Conservation (phyloP, 2,888 invertebrate genomes). For the Aphodius sticticus region DNA sequence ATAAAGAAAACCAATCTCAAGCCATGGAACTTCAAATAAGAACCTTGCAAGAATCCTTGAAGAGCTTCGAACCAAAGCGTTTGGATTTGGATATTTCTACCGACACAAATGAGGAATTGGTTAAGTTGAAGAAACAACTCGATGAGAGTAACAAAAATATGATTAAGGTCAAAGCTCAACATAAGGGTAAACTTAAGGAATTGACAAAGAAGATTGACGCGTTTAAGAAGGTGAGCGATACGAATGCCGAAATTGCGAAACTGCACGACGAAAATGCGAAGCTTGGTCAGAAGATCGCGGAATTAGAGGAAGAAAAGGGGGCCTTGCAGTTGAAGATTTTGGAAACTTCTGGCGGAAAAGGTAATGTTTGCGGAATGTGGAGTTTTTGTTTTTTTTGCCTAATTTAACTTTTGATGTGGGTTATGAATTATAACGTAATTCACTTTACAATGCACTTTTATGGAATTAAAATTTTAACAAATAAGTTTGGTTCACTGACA, state of each 20-base stretch:
- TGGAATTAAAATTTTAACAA: too few species aligned
- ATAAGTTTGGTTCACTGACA: too few species aligned
- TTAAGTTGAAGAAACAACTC: slow-evolving; percentile 72
- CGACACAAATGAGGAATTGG: slow-evolving; percentile 52
- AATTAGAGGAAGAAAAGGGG: slow-evolving; percentile 84
- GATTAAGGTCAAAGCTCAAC: slow-evolving; percentile 77
- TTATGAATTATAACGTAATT: too few species aligned
- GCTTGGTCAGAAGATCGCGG: slow-evolving; percentile 78
- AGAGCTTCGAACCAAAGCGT: background rate
- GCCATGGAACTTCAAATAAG: slow-evolving; percentile 36
- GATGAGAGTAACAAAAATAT: slow-evolving; percentile 79
- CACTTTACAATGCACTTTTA: too few species aligned
- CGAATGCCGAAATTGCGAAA: slow-evolving; percentile 72
- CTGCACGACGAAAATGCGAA: slow-evolving; percentile 69
- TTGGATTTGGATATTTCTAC: slow-evolving; percentile 25
- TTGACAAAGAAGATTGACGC: slow-evolving; percentile 77
- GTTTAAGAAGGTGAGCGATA: slow-evolving; percentile 72
- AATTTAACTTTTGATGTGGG: background rate
- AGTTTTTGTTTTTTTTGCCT: slow-evolving; percentile 30
- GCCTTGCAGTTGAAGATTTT: slow-evolving; percentile 86
- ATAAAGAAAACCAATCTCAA: slow-evolving; percentile 31
- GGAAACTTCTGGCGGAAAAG: slow-evolving; percentile 78
- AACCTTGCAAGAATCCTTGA: background rate
- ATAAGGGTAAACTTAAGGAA: slow-evolving; percentile 77
- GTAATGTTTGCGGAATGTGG: slow-evolving; percentile 55